These are phyloP conservation scores for Ganaspis sp. DNA, from an alignment of 1,140 invertebrate genomes.

Conservation along the genomic window DNA sequence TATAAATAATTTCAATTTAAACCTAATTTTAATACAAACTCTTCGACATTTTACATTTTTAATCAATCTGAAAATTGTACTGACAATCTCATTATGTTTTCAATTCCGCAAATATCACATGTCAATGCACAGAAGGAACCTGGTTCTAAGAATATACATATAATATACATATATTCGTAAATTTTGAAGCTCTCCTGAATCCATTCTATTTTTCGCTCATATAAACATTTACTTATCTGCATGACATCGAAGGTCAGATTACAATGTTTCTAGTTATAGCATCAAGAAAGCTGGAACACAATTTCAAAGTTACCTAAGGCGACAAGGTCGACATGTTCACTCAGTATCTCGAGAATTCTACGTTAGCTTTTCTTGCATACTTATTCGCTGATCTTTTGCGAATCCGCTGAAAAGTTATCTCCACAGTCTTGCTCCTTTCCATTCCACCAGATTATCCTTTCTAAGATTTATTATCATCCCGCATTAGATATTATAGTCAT, in stretches of 20 bases:
- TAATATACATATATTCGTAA: background rate
- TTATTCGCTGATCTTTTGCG: conserved; percentile 20
- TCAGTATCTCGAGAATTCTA: background rate
- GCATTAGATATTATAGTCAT: conserved; percentile 7
- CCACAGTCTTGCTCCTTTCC: conserved; percentile 24
- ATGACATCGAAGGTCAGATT: background rate
- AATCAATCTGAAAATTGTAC: background rate
- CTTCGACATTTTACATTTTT: background rate
- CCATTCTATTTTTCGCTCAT: background rate
- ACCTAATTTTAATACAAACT: background rate
- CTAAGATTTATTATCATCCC: conserved; percentile 27
- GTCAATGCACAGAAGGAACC: background rate
- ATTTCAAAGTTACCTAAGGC: conserved; percentile 21
- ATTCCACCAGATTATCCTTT: conserved; percentile 10
- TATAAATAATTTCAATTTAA: no score
- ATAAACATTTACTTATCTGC: background rate
- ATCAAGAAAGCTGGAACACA: background rate
- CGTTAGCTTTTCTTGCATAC: conserved; percentile 19
- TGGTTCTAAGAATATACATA: background rate
- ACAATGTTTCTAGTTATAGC: background rate
- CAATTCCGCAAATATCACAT: background rate
- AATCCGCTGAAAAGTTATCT: conserved; percentile 30
- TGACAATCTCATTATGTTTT: conserved; percentile 15
- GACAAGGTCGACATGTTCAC: conserved; percentile 2
- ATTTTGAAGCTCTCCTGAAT: background rate